Conservation (phyloP, 2,888 invertebrate genomes). For the Meganola albula region DNA sequence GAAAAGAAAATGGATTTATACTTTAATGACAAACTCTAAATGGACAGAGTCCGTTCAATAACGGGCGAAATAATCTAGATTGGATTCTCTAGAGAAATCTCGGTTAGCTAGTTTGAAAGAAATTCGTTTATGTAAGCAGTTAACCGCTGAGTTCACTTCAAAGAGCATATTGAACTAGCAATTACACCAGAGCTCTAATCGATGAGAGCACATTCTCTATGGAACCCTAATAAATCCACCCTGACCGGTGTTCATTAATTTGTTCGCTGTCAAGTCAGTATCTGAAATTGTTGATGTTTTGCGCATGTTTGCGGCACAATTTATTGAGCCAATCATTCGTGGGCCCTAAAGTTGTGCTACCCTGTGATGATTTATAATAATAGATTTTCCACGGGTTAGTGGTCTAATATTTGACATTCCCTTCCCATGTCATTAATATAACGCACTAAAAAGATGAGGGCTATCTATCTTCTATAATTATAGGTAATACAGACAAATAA, state of each 20-base stretch:
- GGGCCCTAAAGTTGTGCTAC: constrained; percentile 43
- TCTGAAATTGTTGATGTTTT: constrained; percentile 73
- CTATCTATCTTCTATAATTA: too few species aligned
- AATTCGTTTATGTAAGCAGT: constrained; percentile 21
- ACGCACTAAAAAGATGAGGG: too few species aligned
- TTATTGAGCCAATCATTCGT: constrained; percentile 61
- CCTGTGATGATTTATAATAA: constrained; percentile 46
- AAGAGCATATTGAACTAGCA: constrained; percentile 31
- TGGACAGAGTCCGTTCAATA: constrained; percentile 11
- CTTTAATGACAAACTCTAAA: constrained; percentile 16
- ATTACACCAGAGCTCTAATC: constrained; percentile 36
- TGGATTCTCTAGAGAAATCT: constrained; percentile 21
- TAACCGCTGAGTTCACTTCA: constrained; percentile 23
- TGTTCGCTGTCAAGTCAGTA: constrained; percentile 59
- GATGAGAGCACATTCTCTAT: constrained; percentile 37
- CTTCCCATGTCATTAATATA: too few species aligned
- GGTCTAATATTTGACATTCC: constrained; percentile 14
- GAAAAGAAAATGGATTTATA: too few species aligned
- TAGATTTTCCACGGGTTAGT: constrained; percentile 28
- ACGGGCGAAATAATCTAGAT: constrained; percentile 17
- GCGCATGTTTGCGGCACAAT: constrained; percentile 58
- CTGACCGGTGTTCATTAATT: constrained; percentile 68
- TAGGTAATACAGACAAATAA: too few species aligned
- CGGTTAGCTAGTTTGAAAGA: constrained; percentile 18
- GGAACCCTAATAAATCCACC: constrained; percentile 62